Percentiles rank a stretch among this genome's conserved stretches.
Evolutionary conservation across 2,888 invertebrate genomes (phyloP).

Genomic region (Rhopalosiphum nymphaeae): DNA sequence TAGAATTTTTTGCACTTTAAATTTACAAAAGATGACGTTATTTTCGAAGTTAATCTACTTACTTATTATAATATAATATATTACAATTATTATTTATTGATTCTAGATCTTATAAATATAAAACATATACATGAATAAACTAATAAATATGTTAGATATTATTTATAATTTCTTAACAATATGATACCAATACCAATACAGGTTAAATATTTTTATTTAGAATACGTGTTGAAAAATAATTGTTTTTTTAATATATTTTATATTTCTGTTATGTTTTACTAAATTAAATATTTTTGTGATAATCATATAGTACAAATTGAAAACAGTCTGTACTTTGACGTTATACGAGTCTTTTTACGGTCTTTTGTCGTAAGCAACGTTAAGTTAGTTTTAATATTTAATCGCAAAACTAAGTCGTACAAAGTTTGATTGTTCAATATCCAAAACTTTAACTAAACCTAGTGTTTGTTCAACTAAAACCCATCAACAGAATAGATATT

Average conservation of each 20-base stretch:
- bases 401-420: neutral
- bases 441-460: neutral
- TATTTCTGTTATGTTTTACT: neutral
- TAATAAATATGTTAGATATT: neutral
- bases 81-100: neutral
- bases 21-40: neutral
- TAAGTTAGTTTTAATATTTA: neutral
- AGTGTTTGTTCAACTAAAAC: conserved; percentile 6
- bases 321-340: neutral
- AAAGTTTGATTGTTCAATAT: neutral
- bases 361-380: neutral
- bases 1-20: neutral
- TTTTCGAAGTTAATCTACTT: neutral
- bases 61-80: neutral
- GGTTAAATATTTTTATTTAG: neutral
- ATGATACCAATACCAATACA: neutral
- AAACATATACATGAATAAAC: neutral
- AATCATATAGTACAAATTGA: neutral
- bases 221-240: neutral
- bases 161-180: neutral
- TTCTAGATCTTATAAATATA: neutral
- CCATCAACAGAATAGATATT: neutral
- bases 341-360: neutral
- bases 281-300: neutral
- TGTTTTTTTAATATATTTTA: neutral